A percentile compares a stretch with the other conserved stretches of the same genome.
These are phyloP conservation scores for Drosophila ambigua DNA, from an alignment of 1,140 invertebrate genomes.

Conservation along the genomic window DNA sequence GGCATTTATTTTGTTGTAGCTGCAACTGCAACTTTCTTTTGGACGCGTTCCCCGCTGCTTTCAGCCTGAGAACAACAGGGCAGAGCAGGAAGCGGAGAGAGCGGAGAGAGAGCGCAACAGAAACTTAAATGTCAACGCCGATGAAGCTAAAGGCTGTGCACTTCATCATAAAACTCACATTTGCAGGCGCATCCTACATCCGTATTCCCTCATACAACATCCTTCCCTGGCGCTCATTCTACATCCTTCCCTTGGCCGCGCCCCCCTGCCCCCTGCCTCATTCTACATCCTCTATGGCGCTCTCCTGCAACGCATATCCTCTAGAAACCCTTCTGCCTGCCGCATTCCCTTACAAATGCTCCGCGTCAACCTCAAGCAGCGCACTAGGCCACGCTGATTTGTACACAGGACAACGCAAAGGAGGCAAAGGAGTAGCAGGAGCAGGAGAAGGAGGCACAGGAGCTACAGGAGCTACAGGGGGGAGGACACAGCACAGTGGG, in stretches of 20 bases:
- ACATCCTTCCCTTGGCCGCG: no score
- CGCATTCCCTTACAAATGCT: slow-evolving; percentile 49
- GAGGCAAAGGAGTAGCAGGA: slow-evolving; percentile 19
- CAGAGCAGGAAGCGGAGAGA: slow-evolving; percentile 29
- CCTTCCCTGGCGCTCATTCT: no score
- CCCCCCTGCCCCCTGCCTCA: no score
- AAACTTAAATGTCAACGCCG: slow-evolving; percentile 76
- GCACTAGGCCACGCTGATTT: slow-evolving; percentile 79
- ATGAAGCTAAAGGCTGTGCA: slow-evolving; percentile 66
- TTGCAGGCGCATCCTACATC: slow-evolving; percentile 18
- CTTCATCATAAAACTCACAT: slow-evolving; percentile 75
- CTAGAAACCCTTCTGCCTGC: no score
- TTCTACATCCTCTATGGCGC: no score
- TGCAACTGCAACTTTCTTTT: neutral
- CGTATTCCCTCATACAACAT: slow-evolving; percentile 2
- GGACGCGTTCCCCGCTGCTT: slow-evolving; percentile 4
- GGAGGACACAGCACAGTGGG: slow-evolving; percentile 39
- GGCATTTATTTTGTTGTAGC: no score
- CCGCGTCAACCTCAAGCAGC: slow-evolving; percentile 74
- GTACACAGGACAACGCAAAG: slow-evolving; percentile 26
- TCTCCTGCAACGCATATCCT: no score
- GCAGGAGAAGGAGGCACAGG: neutral
- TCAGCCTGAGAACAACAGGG: neutral
- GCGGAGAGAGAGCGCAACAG: slow-evolving; percentile 30
- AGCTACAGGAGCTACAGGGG: slow-evolving; percentile 29